A percentile compares a stretch with the other conserved stretches of the same genome.
Evolutionary conservation across 1,140 invertebrate species (phyloP).

Genomic region (Protaetia brevitarsis): DNA sequence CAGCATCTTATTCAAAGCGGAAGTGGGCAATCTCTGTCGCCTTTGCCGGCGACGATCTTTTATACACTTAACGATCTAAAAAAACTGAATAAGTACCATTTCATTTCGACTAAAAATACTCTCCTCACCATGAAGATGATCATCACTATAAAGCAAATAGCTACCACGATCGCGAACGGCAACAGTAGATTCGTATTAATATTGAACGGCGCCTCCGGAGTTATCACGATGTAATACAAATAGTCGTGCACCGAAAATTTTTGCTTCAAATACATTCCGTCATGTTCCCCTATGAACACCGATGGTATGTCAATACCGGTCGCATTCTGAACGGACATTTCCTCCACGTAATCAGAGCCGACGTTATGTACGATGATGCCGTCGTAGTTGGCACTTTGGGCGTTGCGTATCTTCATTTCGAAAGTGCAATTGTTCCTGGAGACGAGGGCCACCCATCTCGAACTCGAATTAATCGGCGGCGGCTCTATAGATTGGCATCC

Average conservation of each 20-base stretch:
- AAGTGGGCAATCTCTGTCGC: slow-evolving; percentile 78
- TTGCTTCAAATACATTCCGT: slow-evolving; percentile 61
- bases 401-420: slow-evolving; percentile 78
- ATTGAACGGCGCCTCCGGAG: slow-evolving; percentile 77
- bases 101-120: slow-evolving; percentile 37
- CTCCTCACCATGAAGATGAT: slow-evolving; percentile 71
- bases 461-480: slow-evolving; percentile 55
- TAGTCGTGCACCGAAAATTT: slow-evolving; percentile 60
- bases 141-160: slow-evolving; percentile 85
- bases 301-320: slow-evolving; percentile 69
- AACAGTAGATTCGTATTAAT: slow-evolving; percentile 82
- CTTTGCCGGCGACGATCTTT: slow-evolving; percentile 74
- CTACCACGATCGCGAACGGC: slow-evolving; percentile 86
- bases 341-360: slow-evolving; percentile 71
- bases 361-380: slow-evolving; percentile 86
- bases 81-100: slow-evolving; percentile 21
- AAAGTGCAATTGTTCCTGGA: slow-evolving; percentile 74
- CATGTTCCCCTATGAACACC: slow-evolving; percentile 71
- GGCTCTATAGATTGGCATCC: slow-evolving; percentile 63
- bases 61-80: slow-evolving; percentile 72
- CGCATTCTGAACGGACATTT: slow-evolving; percentile 65
- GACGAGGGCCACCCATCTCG: slow-evolving; percentile 74
- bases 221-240: slow-evolving; percentile 69
- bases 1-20: slow-evolving; percentile 86
- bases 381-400: slow-evolving; percentile 73